Base-by-base conservation (phyloP, 2,113 vertebrate species). In the Macaca nemestrina region DNA sequence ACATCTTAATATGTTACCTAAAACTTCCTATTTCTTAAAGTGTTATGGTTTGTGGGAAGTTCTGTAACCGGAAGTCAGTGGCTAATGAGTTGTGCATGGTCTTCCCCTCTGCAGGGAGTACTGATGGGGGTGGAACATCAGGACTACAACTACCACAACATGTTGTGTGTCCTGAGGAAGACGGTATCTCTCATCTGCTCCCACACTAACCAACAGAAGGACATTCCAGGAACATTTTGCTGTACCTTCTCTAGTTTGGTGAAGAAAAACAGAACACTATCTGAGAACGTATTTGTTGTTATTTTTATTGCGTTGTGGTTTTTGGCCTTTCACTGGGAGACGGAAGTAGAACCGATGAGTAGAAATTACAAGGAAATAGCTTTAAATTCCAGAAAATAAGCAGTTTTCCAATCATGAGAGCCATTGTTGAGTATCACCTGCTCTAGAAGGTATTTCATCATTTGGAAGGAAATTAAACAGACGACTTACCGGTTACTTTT, bases 381-480 rank as follows among this genome's bases (percentile, higher is more conserved):
- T 35, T 79, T 80, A 50, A 90, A 7, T n/a, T 79, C 22, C 25
- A 32, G 67, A 57, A 57, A 80, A 76, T 43, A 81, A 96, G 59
- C 67, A 50, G 32, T 2, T 6, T 84, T 72, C 27, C 16, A 87
- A 67, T 1, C 14, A 16, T 61, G 27, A 80, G 35, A 87, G 48
- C 18, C 35, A 35, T 48, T 57, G 25, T 27, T 75, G 38, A 67
- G 5, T n/a, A 76, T 79, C 91, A 57, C 45, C 27, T 68, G 7
- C 5, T 61, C n/a, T 16, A 70, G 23, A 72, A 92, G 27, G 61
- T 27, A 88, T 57, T 43, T 35, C 75, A 78, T 23, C 27, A 61
- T 40, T 4, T 3, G 11, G 6, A 18, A 76, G 59, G 40, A 72
- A 68, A 75, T 43, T 22, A 43, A 83, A 52, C 30, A 88, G 52